Evolutionary conservation across 2,113 vertebrate species (phyloP), one percentile per base, ranked within the genome.

Genomic region (Cinclus cinclus): DNA sequence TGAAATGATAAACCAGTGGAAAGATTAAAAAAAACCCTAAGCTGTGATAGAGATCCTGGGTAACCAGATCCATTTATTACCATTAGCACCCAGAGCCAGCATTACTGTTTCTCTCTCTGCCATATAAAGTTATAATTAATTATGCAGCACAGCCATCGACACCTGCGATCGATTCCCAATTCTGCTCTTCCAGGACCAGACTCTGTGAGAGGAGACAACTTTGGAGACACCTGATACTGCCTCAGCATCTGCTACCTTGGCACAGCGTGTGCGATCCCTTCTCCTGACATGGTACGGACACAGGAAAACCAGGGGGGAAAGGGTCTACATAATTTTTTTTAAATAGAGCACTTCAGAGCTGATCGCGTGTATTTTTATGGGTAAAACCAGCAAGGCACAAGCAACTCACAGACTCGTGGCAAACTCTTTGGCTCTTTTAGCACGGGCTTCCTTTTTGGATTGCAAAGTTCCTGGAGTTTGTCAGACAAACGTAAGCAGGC

Each of bases 41-140:
- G 64, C 56, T 28, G 69, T 75, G 74, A 91, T 52, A 92, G 0
- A 68, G 91, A 91, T 84, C 87, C 77, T 52, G 12, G 35, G 83
- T 75, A 91, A 91, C 76, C 65, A 60, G 89, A 91, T 76, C 81
- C 58, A 64, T 65, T 89, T 75, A 62, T 89, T 82, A 63, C 73
- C 87, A 82, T 87, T 18, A 68, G 70, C 52, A 41, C 31, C 49
- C 27, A 47, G 6, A 64, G 44, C 31, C 50, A 55, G 86, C 71
- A 52, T 11, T 35, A 28, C 59, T n/a, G 35, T 46, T 88, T 68
- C 94, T 52, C 62, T 16, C 70, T 39, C 18, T 50, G 69, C 56
- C 65, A 46, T 89, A 68, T 94, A 84, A 91, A 94, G 89, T 95
- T 82, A 11, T 87, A 89, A 79, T 96, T 53, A 97, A 97, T 95